Conservation (phyloP, 2,113 vertebrate species). For the Onychostoma macrolepis region DNA sequence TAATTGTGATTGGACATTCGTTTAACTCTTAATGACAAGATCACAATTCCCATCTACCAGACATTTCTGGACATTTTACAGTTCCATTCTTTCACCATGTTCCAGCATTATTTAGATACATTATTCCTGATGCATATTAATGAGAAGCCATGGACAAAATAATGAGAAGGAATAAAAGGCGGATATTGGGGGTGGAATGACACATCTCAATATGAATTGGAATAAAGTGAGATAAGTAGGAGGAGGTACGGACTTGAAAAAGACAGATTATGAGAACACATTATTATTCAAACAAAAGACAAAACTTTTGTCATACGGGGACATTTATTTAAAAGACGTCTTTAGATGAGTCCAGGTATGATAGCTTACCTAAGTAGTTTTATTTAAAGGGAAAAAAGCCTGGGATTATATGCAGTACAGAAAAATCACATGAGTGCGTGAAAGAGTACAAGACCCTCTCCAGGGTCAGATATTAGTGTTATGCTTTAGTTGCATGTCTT, state of each 20-base stretch:
- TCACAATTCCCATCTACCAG: conserved; percentile 56
- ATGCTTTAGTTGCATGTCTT: not conserved
- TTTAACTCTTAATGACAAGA: conserved; percentile 55
- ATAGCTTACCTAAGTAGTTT: conserved; percentile 22
- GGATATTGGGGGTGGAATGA: conserved; percentile 22
- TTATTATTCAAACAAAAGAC: conserved; percentile 30
- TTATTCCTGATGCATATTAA: conserved; percentile 59
- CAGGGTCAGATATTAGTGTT: conserved; percentile 17
- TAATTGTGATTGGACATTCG: conserved; percentile 49
- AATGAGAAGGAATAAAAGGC: conserved; percentile 18
- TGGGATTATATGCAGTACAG: not conserved
- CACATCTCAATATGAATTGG: conserved; percentile 30
- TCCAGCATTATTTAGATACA: conserved; percentile 57
- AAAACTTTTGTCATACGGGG: conserved; percentile 21
- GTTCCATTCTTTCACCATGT: conserved; percentile 48
- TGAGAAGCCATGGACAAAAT: conserved; percentile 41
- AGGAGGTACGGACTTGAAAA: conserved; percentile 28
- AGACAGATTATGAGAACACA: conserved; percentile 38
- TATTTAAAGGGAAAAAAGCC: conserved; percentile 14
- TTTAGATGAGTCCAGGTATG: not conserved
- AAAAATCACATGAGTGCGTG: not conserved
- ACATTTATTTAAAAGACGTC: conserved; percentile 12
- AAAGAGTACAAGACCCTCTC: not conserved
- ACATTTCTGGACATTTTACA: conserved; percentile 53
- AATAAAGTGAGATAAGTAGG: conserved; percentile 33